Evolutionary conservation across 2,888 invertebrate genomes (phyloP), one percentile per base, ranked within the genome.

Genomic region (Anorthoa munda): DNA sequence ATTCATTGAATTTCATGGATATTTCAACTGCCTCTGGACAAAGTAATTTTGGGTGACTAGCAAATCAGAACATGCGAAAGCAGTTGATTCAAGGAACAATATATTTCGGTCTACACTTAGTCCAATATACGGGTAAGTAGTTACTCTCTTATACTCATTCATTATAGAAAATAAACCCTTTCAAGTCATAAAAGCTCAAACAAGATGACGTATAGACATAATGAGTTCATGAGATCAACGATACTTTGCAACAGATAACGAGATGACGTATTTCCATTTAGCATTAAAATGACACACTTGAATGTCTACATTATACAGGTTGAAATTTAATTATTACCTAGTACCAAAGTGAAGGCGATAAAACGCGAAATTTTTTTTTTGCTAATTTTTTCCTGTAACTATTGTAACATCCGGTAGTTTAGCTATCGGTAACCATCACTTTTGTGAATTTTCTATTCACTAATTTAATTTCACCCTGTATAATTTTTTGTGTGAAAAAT

Each of bases 141-240:
- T 77, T 84, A 87, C 86, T 87, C 87, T 84, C 85, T 77, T 81
- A 39, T 66, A 56, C 46, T 75, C 72, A 78, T 75, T 68, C 71
- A 78, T 79, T 77, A 75, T 63, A 79, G 76, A 80, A 84, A 79
- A 86, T 81, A 72, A 86, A 84, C 65, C 72, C 81, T 79, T n/a
- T n/a, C 75, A 87, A 83, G 66, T 80, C 76, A 79, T 83, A 82
- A 88, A 93, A 92, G 92, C 92, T 89, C 87, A 92, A 92, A 92
- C 91, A 86, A 88, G 88, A 94, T 94, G 92, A 85, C 87, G 75
- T 93, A 93, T 92, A 90, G 79, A 93, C 89, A 93, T 71, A 88
- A 88, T 92, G 92, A 89, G 78, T 74, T 75, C 77, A 83, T 85
- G 85, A 84, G 72, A 82, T 73, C 78, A 70, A 86, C 85, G 88